Conservation (phyloP, 2,888 invertebrate genomes). For the Escarpia spicata region DNA sequence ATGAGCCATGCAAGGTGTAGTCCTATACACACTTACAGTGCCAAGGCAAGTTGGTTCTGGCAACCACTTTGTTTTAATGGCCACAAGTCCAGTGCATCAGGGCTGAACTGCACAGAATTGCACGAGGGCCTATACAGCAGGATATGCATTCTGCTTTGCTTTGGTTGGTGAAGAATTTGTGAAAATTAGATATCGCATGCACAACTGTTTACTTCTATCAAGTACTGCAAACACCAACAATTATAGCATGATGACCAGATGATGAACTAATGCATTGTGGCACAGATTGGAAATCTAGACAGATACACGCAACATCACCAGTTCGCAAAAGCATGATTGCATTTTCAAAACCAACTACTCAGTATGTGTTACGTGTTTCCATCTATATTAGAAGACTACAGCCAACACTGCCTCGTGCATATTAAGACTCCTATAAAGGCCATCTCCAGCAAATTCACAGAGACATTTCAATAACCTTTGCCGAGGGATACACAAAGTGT, state of each 20-base stretch:
- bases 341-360: background rate
- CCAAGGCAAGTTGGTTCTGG: background rate
- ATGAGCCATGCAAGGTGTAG: background rate
- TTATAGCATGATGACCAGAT: no score
- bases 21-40: background rate
- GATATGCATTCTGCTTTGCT: background rate
- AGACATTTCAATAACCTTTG: background rate
- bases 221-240: no score
- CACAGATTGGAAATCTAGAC: no score
- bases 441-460: background rate
- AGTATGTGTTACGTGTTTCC: background rate
- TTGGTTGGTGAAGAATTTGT: no score
- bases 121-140: background rate
- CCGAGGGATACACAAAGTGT: no score
- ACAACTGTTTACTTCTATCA: no score
- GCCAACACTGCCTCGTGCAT: no score
- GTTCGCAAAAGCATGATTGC: no score
- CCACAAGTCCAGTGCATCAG: background rate
- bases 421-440: background rate
- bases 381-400: background rate
- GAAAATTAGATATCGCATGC: no score
- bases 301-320: no score
- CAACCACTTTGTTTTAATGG: background rate
- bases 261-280: no score
- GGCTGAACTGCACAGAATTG: background rate